A percentile compares a stretch with the other conserved stretches of the same genome.
These are phyloP conservation scores for Siphamia tubifer DNA, from an alignment of 2,113 vertebrate species.

Conservation along the genomic window DNA sequence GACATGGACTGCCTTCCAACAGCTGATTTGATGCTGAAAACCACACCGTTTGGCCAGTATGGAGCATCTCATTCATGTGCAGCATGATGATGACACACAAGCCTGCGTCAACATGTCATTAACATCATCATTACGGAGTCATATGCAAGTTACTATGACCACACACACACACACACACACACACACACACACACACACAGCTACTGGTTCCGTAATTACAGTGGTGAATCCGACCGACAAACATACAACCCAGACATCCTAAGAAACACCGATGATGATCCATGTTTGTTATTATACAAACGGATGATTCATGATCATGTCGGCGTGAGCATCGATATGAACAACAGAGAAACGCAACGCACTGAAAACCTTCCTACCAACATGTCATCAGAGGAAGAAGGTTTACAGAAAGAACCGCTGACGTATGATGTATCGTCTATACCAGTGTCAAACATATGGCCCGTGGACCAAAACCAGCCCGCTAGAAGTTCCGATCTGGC, in stretches of 20 bases:
- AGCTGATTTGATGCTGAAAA: constrained; percentile 11
- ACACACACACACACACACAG: not conserved
- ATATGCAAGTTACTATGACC: not conserved
- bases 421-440: too few relatives aligned
- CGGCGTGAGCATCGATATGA: not conserved
- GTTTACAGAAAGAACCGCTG: not conserved
- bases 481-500: too few relatives aligned
- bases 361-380: not conserved
- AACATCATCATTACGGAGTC: constrained; percentile 39
- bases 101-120: constrained; percentile 42
- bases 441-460: too few relatives aligned
- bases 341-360: not conserved
- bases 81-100: constrained; percentile 34
- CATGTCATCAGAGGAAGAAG: not conserved
- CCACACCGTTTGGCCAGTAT: constrained; percentile 5
- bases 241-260: constrained; percentile 2
- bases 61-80: constrained; percentile 21
- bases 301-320: constrained; percentile 21
- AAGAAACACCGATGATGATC: constrained; percentile 2
- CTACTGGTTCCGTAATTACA: constrained; percentile 38
- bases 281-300: constrained; percentile 15
- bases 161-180: not conserved
- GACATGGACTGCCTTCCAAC: constrained; percentile 2
- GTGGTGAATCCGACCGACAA: constrained; percentile 13
- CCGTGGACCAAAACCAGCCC: too few relatives aligned